Base-by-base conservation (phyloP, 2,797 vertebrate genomes). In the Artibeus lituratus region DNA sequence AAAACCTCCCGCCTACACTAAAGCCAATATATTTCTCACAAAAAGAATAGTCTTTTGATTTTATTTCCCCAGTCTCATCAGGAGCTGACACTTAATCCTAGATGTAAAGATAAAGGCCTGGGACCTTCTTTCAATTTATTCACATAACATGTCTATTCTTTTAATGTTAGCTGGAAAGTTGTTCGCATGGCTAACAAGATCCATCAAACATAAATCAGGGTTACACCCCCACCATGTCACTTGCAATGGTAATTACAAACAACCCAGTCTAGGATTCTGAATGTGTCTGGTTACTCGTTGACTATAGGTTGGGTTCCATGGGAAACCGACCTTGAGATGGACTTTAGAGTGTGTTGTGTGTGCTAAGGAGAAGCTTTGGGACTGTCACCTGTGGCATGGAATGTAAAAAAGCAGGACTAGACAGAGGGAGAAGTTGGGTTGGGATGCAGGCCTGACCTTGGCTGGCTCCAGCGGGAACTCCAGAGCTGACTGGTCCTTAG, bases 1-100 rank as follows among this genome's bases (percentile, higher is more conserved):
- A 67, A 87, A 90, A 81, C 35, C 19, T n/a, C 90, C 57, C n/a
- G 72, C 47, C 77, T 84, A 67, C 9, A 39, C 14, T 32, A 67
- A 87, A 67, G 47, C 9, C 55, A 94, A 62, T 35, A 53, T 24
- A 69, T 9, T 18, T 85, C 74, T 94, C 69, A 82, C 1, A 15
- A 59, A 70, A 80, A 55, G 51, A 93, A 83, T 7, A 62, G 7
- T 12, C 44, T 77, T 88, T 86, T 29, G 32, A 85, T 87, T 93
- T 94, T 86, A n/a, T 87, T 15, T 62, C 18, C 9, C 67, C 37
- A 67, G 5, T 29, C 12, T 8, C 3, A 3, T 80, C 76, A 69
- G 65, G 49, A 83, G 29, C n/a, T 51, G 37, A 72, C 2, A 11
- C 35, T 80, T 83, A 26, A 78, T 83, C 24, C 21, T 19, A 62